These are phyloP conservation scores for Vireo altiloquus DNA, from an alignment of 2,113 vertebrate species.

Conservation along the genomic window DNA sequence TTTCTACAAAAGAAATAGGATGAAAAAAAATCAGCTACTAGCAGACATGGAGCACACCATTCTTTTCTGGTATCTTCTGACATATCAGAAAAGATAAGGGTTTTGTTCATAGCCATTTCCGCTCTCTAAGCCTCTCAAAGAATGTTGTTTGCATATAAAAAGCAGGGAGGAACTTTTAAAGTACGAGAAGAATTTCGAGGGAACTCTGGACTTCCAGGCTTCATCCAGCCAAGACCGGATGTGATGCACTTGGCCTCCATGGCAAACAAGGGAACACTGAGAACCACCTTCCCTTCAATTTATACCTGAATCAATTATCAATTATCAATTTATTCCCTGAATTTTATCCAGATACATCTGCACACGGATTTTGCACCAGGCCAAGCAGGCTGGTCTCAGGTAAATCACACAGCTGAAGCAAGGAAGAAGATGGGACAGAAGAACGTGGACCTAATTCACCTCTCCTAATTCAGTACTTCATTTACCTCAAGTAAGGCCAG, in stretches of 20 bases:
- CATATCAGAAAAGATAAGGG: neutral
- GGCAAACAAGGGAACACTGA: neutral
- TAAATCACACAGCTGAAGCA: neutral
- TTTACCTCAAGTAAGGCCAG: neutral
- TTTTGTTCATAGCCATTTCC: constrained; percentile 2
- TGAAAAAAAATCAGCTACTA: constrained; percentile 1
- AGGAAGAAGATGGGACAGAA: neutral
- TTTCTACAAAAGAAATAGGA: neutral
- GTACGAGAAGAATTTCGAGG: constrained; percentile 3
- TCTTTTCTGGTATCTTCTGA: constrained; percentile 20
- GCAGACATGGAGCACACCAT: neutral
- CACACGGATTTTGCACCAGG: neutral
- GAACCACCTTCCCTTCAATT: neutral
- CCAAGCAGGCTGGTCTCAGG: neutral
- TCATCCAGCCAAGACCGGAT: neutral
- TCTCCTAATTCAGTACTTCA: neutral
- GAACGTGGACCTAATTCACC: neutral
- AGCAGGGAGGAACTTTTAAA: constrained; percentile 45
- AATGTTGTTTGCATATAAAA: constrained; percentile 37
- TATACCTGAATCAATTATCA: no score
- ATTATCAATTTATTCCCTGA: no score
- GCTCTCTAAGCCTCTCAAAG: neutral
- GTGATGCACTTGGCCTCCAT: neutral
- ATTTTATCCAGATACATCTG: neutral
- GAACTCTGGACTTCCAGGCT: constrained; percentile 26